A percentile compares a stretch with the other conserved stretches of the same genome.
Evolutionary conservation across 1,140 invertebrate species (phyloP).

Genomic region (Tetramorium parvispinum): DNA sequence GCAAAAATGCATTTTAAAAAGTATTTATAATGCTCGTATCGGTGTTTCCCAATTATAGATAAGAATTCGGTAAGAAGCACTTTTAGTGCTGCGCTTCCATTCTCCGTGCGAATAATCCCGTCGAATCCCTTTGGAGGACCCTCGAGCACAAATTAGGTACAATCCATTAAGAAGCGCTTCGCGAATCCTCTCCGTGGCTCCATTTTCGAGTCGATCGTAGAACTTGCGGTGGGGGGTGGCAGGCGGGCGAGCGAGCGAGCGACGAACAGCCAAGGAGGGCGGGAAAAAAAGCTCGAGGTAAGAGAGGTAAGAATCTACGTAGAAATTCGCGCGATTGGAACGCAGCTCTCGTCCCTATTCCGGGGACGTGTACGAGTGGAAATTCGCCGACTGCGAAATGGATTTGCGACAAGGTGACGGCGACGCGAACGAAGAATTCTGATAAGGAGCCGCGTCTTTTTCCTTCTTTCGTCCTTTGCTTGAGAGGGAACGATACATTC

Average conservation of each 20-base stretch:
- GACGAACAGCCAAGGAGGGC: background rate
- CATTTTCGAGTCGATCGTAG: constrained; percentile 68
- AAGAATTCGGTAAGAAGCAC: constrained; percentile 51
- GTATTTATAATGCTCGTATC: constrained; percentile 1
- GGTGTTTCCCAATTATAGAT: constrained; percentile 48
- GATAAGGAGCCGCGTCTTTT: constrained; percentile 75
- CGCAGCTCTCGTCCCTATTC: constrained; percentile 76
- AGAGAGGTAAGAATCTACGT: constrained; percentile 59
- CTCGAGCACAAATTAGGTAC: constrained; percentile 70
- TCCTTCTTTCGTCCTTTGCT: background rate
- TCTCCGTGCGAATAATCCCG: constrained; percentile 58
- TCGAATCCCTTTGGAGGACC: constrained; percentile 40
- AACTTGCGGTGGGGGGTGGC: background rate
- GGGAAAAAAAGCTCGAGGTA: constrained; percentile 68
- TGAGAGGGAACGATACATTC: constrained; percentile 50
- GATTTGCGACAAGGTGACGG: constrained; percentile 83
- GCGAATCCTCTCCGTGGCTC: constrained; percentile 49
- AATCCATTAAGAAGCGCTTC: constrained; percentile 71
- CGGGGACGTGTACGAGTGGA: constrained; percentile 71
- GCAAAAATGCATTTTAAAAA: background rate
- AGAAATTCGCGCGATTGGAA: constrained; percentile 76
- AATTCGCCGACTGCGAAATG: constrained; percentile 81
- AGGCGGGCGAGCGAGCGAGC: background rate
- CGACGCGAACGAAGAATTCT: constrained; percentile 78
- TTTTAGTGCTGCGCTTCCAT: constrained; percentile 41